Evolutionary conservation across 2,888 invertebrate species (phyloP), one percentile per base, ranked within the genome.

Genomic region (Erebia palarica): DNA sequence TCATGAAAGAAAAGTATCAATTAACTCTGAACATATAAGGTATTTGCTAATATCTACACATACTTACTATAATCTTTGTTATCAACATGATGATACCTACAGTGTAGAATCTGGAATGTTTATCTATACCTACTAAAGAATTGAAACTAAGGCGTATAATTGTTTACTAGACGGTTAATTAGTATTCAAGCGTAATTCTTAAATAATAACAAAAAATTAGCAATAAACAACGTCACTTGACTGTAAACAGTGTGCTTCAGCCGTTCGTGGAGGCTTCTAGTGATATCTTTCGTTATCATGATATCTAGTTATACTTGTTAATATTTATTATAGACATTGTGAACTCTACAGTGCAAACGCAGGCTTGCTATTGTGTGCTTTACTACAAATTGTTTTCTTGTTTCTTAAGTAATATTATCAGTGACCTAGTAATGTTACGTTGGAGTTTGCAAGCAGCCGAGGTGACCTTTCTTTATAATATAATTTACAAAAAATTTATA

Each of bases 261-360:
- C 70, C 73, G 72, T 83, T 82, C 83, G 85, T 86, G 86, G 77
- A 80, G 82, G 82, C 87, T 82, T 86, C 84, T 86, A 84, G 86
- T 83, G 90, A 84, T 91, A 91, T 86, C 88, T 81, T 78, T 77
- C 81, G 81, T 91, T 92, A 92, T 92, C 92, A 86, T 78, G 88
- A 81, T 88, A 88, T 89, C 90, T 87, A 89, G 86, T 89, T 86
- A 87, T 86, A 87, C 86, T 85, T 72, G 57, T 69, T 86, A 84
- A 78, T 85, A 82, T 86, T 90, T 86, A 90, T 84, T 88, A 86
- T 82, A 82, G 83, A 79, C 84, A 78, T 80, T 78, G 81, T 83
- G 81, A 82, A 81, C 80, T 81, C 83, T 84, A 83, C 79, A 83
- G 85, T 80, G 84, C 78, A 82, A 87, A 86, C 87, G 86, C 82